Evolutionary conservation across 2,797 vertebrate genomes (phyloP).

Genomic region (Huso huso): DNA sequence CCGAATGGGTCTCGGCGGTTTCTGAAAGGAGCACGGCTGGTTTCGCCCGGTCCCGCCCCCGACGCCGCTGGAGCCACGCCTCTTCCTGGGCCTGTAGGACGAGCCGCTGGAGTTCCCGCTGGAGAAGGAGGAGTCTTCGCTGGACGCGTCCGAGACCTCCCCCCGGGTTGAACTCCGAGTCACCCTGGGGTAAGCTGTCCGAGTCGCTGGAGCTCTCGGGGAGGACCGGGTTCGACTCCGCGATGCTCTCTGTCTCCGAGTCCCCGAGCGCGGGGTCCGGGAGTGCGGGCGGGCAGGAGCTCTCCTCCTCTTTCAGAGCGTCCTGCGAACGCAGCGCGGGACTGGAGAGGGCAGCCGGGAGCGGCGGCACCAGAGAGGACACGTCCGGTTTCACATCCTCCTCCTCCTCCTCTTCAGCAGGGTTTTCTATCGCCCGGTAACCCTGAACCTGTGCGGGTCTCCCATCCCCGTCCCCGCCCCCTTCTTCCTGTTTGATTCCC

Average conservation of each 20-base stretch:
- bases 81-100: constrained; percentile 23
- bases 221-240: not conserved
- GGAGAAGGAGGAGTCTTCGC: constrained; percentile 22
- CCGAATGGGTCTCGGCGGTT: not conserved
- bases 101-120: constrained; percentile 26
- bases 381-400: constrained; percentile 18
- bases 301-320: not conserved
- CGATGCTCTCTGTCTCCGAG: no score
- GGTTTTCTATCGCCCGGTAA: no score
- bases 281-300: no score
- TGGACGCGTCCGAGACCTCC: constrained; percentile 21
- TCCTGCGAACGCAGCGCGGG: not conserved
- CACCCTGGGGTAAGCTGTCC: constrained; percentile 6
- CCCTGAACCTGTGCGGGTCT: not conserved
- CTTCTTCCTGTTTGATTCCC: not conserved
- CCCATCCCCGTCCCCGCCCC: no score
- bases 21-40: not conserved
- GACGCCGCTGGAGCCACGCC: not conserved
- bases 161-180: constrained; percentile 10
- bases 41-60: not conserved
- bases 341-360: not conserved
- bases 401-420: not conserved
- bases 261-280: no score
- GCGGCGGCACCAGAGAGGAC: constrained; percentile 18
- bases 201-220: constrained; percentile 3